Conservation (phyloP, 2,113 vertebrate genomes). For the Eclectus roratus region DNA sequence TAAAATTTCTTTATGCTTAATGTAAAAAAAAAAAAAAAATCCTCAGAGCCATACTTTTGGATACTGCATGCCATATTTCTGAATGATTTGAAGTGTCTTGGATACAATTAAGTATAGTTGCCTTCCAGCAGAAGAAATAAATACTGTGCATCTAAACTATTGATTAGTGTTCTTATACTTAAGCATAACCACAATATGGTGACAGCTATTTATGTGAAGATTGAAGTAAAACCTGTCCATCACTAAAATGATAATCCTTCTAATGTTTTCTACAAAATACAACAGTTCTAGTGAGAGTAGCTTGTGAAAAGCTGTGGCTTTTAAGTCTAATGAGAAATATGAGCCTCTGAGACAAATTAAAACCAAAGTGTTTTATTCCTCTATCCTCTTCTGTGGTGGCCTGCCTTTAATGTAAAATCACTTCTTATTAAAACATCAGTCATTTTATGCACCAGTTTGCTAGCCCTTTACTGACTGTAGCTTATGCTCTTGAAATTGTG, state of each 20-base stretch:
- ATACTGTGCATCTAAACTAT: constrained; percentile 65
- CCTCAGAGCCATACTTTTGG: constrained; percentile 85
- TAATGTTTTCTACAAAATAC: constrained; percentile 17
- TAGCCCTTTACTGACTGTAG: constrained; percentile 70
- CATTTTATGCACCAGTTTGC: constrained; percentile 66
- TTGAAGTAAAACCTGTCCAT: constrained; percentile 47
- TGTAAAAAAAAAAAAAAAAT: constrained; percentile 76
- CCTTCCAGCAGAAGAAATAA: constrained; percentile 78
- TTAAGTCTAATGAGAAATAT: constrained; percentile 10
- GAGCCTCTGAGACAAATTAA: constrained; percentile 69
- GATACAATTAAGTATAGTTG: constrained; percentile 75
- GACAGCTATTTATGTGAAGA: constrained; percentile 60
- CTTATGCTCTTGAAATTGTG: constrained; percentile 53
- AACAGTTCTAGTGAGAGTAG: constrained; percentile 16
- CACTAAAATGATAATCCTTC: constrained; percentile 42
- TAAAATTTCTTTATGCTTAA: constrained; percentile 78
- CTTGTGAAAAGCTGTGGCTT: constrained; percentile 48
- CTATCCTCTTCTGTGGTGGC: constrained; percentile 64
- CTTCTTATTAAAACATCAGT: constrained; percentile 65
- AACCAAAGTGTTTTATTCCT: constrained; percentile 70
- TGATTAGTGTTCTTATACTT: constrained; percentile 67
- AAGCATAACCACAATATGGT: constrained; percentile 65
- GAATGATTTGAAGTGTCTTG: constrained; percentile 83
- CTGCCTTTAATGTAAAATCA: constrained; percentile 69
- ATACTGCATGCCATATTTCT: constrained; percentile 86